phyloP scores from a whole-genome alignment of 2,113 vertebrate genomes.

The Australoheros scitulus region DNA sequence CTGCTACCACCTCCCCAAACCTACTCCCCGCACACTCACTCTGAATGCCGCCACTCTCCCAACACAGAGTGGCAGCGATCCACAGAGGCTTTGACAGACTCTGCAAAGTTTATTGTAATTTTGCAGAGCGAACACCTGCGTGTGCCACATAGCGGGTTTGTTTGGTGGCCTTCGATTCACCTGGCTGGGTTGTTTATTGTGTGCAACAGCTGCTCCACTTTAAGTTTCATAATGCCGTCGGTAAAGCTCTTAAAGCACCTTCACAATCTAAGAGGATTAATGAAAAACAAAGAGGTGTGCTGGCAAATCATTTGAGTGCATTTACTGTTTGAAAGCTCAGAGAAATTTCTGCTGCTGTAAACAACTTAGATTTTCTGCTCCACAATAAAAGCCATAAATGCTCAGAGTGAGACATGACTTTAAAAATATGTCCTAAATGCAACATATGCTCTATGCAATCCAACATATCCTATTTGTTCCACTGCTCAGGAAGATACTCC shows the following conservation, averaged over 20 bases:
- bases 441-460: background rate
- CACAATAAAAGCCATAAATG: background rate
- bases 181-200: constrained; percentile 25
- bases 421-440: background rate
- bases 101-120: constrained; percentile 19
- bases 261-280: constrained; percentile 50
- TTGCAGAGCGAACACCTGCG: constrained; percentile 13
- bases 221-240: constrained; percentile 3
- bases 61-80: background rate
- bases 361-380: constrained; percentile 17
- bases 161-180: constrained; percentile 25
- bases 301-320: background rate
- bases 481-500: constrained; percentile 12
- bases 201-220: constrained; percentile 8
- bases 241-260: constrained; percentile 3
- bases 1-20: background rate
- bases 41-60: constrained; percentile 8
- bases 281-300: constrained; percentile 35
- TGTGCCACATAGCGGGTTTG: background rate
- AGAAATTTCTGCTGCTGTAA: background rate
- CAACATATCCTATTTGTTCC: constrained; percentile 19
- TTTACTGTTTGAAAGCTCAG: constrained; percentile 4
- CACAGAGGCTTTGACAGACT: constrained; percentile 6
- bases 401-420: background rate
- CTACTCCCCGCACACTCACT: background rate